Base-by-base conservation (phyloP, 2,797 vertebrate genomes). In the Vultur gryphus region DNA sequence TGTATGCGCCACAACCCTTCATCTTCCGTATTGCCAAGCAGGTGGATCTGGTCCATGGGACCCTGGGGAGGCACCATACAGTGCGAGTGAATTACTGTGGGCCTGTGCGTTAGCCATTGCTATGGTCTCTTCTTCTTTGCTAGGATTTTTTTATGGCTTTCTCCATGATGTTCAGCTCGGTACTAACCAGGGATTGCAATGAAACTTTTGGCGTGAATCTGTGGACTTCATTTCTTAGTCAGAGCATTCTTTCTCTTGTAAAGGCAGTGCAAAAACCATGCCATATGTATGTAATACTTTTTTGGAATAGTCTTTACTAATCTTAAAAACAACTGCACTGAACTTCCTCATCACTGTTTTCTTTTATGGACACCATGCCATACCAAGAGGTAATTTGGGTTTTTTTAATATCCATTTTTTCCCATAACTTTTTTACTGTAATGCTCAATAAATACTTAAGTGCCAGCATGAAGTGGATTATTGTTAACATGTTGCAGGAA, bases 361-460 rank as follows among this genome's bases (percentile, higher is more conserved):
- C 48, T 75, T 80, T 72, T 92, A 91, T 4, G 18, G 96, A 87
- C 19, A 75, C 37, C 48, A 71, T 66, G 35, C 12, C 46, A 79
- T 13, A 72, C 13, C 43, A 88, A 94, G 48, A 78, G 71, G 41
- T 26, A 69, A 90, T 76, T 89, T 72, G 44, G 15, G 2, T 33
- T 77, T 65, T 82, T 72, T 78, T 94, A 43, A 89, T 71, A 93
- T n/a, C 23, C 14, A 59, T 58, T 94, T 97, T 96, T 86, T 5
- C 69, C 93, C 37, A 6, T 83, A 96, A 95, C 55, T 96, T 93
- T 96, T 97, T 84, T 91, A 96, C 85, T 90, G 79, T 81, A 90
- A 95, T 84, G 87, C 88, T 97, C 85, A 97, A 91, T 95, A 98
- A 96, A 96, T 93, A 97, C 97, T 95, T 96, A 96, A 97, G 96